phyloP scores from a whole-genome alignment of 1,140 invertebrate genomes.

The Drosophila watanabei region DNA sequence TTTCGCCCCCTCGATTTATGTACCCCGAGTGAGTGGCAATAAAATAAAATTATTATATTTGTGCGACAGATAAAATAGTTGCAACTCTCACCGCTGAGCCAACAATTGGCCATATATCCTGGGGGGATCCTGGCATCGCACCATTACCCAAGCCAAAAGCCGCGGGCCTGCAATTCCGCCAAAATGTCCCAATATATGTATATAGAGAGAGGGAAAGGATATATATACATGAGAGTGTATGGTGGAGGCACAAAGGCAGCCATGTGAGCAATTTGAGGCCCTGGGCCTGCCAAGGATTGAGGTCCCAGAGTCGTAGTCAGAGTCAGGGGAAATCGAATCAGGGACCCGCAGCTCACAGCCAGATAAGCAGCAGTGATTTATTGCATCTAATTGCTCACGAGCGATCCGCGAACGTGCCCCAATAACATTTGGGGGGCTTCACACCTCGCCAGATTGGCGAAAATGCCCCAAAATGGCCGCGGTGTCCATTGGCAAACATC shows the following conservation, averaged over 20 bases:
- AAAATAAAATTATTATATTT: constrained; percentile 49
- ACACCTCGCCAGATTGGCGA: constrained; percentile 67
- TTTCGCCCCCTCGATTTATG: constrained; percentile 20
- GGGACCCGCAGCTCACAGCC: constrained; percentile 32
- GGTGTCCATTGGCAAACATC: constrained; percentile 40
- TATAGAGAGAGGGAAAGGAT: not conserved
- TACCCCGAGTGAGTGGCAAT: constrained; percentile 5
- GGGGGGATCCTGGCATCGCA: constrained; percentile 21
- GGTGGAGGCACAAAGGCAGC: constrained; percentile 10
- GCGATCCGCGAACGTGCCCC: constrained; percentile 64
- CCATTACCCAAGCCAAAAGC: constrained; percentile 37
- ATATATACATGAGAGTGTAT: not conserved
- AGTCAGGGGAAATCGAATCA: constrained; percentile 31
- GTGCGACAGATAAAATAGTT: constrained; percentile 49
- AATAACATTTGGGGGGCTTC: constrained; percentile 70
- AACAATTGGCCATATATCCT: constrained; percentile 46
- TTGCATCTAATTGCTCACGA: constrained; percentile 77
- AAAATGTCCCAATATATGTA: constrained; percentile 21
- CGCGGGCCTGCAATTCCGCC: constrained; percentile 39
- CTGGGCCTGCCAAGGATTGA: not conserved
- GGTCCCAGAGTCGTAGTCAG: not conserved
- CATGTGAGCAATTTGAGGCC: constrained; percentile 41
- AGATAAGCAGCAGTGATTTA: constrained; percentile 75
- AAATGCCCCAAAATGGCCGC: constrained; percentile 18
- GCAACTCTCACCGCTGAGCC: constrained; percentile 36